A percentile compares a stretch with the other conserved stretches of the same genome.
phyloP scores from a whole-genome alignment of 2,113 vertebrate genomes.

The Globicephala melas region DNA sequence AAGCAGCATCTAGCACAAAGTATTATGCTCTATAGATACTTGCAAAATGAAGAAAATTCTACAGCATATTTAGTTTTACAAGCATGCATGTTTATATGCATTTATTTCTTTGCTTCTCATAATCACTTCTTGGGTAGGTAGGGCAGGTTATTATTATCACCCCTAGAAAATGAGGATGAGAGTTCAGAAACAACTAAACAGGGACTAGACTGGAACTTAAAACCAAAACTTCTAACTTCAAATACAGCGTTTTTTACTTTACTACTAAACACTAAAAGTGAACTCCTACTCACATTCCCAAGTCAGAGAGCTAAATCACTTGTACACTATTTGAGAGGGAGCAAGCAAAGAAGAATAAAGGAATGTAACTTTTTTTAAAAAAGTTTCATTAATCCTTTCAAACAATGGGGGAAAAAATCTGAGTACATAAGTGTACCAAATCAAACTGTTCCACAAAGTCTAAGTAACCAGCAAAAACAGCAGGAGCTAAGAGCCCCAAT shows the following conservation, averaged over 20 bases:
- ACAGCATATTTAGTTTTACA: not conserved
- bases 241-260: not conserved
- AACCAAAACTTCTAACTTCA: not conserved
- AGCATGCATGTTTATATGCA: not conserved
- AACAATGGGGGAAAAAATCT: not conserved
- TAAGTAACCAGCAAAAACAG: not conserved
- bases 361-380: not conserved
- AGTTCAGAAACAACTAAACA: not conserved
- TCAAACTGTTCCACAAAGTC: not conserved
- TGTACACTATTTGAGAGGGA: not conserved
- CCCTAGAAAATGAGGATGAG: not conserved
- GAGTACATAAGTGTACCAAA: not conserved
- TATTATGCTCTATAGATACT: not conserved
- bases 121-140: not conserved
- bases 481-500: not conserved
- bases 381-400: slow-evolving; percentile 35
- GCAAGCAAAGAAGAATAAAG: slow-evolving; percentile 26
- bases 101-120: slow-evolving; percentile 22
- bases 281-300: not conserved
- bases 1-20: not conserved
- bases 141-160: not conserved
- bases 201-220: not conserved
- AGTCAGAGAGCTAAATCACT: not conserved
- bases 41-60: slow-evolving; percentile 35
- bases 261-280: not conserved